A percentile compares a stretch with the other conserved stretches of the same genome.
Evolutionary conservation across 2,797 vertebrate species (phyloP).

Genomic region (Chiroxiphia lanceolata): DNA sequence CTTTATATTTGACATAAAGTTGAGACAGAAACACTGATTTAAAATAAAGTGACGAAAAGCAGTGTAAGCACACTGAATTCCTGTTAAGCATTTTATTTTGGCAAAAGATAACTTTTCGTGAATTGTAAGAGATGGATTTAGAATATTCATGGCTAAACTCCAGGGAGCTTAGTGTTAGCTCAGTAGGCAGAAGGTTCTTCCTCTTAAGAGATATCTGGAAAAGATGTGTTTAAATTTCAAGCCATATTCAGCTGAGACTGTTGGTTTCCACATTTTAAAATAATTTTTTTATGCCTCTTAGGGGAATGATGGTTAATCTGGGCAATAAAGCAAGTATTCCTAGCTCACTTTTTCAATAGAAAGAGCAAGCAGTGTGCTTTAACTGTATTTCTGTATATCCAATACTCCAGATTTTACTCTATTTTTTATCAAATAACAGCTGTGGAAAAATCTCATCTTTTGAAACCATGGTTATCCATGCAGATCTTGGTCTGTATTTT

Average conservation of each 20-base stretch:
- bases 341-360: neutral
- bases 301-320: conserved; percentile 4
- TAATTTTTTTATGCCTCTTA: conserved; percentile 23
- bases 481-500: conserved; percentile 20
- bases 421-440: neutral
- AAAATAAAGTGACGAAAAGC: conserved; percentile 19
- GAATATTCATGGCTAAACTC: conserved; percentile 67
- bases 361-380: neutral
- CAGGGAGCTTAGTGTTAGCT: conserved; percentile 61
- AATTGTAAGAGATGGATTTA: conserved; percentile 43
- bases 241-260: conserved; percentile 34
- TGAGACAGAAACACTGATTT: neutral
- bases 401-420: neutral
- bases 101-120: neutral
- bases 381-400: neutral
- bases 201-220: conserved; percentile 44
- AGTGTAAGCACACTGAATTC: neutral
- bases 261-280: conserved; percentile 42
- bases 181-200: conserved; percentile 49
- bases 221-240: conserved; percentile 59
- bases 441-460: neutral
- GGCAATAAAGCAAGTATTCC: conserved; percentile 17
- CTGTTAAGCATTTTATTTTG: conserved; percentile 41
- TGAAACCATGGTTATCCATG: conserved; percentile 4
- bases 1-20: conserved; percentile 32